These are phyloP conservation scores for Eupithecia pulchellata DNA, from an alignment of 2,888 invertebrate species.

Conservation along the genomic window DNA sequence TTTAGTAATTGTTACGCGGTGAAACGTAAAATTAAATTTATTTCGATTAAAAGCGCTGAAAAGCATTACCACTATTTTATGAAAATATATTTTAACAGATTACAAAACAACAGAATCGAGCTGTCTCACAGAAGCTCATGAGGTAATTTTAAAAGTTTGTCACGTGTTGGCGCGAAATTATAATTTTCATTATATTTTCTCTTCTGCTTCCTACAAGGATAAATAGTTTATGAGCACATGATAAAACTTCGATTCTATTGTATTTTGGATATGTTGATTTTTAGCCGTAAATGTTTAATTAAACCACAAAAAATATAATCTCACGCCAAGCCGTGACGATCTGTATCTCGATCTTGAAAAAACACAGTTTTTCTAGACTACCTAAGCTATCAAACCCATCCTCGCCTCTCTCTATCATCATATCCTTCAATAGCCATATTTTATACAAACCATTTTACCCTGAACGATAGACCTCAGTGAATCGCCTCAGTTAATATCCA, in stretches of 20 bases:
- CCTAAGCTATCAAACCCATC: slow-evolving; percentile 21
- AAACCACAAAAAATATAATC: too few species aligned
- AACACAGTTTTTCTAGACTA: slow-evolving; percentile 11
- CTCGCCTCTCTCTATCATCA: slow-evolving; percentile 27
- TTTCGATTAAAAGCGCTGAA: not conserved
- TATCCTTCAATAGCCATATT: slow-evolving; percentile 27
- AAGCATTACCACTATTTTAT: not conserved
- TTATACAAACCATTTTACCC: slow-evolving; percentile 28
- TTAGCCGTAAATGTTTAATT: too few species aligned
- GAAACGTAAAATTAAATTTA: not conserved
- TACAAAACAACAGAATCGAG: not conserved
- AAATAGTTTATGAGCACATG: too few species aligned
- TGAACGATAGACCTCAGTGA: slow-evolving; percentile 26
- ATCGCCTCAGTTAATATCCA: slow-evolving; percentile 16
- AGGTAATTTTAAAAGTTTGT: too few species aligned
- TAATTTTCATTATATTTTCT: too few species aligned
- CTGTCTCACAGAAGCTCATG: too few species aligned
- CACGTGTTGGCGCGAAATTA: too few species aligned
- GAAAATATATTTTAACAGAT: not conserved
- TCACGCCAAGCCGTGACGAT: too few species aligned
- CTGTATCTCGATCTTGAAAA: not conserved
- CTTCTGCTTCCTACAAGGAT: too few species aligned
- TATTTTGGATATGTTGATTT: too few species aligned
- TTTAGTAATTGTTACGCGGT: not conserved
- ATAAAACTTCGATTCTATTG: too few species aligned